Percentiles rank a stretch among this genome's conserved stretches.
These are phyloP conservation scores for Paraescarpia echinospica DNA, from an alignment of 1,140 invertebrate species.

Conservation along the genomic window DNA sequence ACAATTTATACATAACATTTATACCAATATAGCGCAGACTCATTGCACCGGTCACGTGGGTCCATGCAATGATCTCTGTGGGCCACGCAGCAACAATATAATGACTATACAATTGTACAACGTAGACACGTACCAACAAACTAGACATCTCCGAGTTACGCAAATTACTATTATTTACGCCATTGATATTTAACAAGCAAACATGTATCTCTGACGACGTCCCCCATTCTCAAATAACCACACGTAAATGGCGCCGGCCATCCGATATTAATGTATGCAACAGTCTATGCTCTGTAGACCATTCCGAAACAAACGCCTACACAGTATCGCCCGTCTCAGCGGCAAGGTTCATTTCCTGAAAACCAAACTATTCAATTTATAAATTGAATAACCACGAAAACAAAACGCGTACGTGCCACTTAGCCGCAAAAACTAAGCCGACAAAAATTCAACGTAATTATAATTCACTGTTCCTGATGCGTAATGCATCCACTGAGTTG, in stretches of 20 bases:
- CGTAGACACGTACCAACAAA: background rate
- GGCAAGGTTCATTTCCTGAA: background rate
- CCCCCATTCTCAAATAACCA: background rate
- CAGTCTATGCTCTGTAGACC: background rate
- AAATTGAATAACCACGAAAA: background rate
- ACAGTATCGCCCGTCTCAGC: background rate
- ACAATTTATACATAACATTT: background rate
- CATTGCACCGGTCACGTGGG: background rate
- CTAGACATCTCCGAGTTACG: background rate
- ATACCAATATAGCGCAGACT: background rate
- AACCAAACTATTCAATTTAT: background rate
- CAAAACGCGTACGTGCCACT: background rate
- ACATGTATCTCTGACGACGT: background rate
- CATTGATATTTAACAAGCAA: conserved; percentile 1
- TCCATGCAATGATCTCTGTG: background rate
- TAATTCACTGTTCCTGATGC: background rate
- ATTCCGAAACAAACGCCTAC: background rate
- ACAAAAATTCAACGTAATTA: background rate
- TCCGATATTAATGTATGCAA: conserved; percentile 6
- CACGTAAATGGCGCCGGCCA: background rate
- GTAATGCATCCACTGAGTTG: background rate
- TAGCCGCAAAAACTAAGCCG: background rate
- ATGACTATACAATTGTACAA: background rate
- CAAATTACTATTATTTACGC: background rate
- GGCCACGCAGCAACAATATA: no score